Base-by-base conservation (phyloP, 2,113 vertebrate species). In the Gasterosteus nipponicus region DNA sequence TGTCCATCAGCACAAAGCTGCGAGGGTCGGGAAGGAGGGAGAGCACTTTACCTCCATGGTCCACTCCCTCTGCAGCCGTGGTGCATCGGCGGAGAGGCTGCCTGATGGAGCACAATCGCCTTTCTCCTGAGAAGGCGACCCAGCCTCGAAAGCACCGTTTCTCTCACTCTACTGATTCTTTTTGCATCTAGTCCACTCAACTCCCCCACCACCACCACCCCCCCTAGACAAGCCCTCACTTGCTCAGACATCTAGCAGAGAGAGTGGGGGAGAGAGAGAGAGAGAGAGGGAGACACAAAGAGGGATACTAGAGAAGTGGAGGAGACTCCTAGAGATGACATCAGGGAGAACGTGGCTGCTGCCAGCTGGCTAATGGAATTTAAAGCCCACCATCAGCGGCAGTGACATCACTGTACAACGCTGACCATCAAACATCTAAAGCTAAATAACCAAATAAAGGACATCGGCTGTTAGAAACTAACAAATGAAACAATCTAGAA, bases 11-110 rank as follows among this genome's bases (percentile, higher is more conserved):
- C 22, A 63, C 29, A 59, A 15, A 18, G 39, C 77, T 67, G 35
- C 49, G 47, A 38, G 47, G 29, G 42, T 10, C 51, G 67, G 73
- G 70, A 69, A 83, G 68, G 86, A 81, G 53, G 63, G 88, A 82
- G 62, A 81, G 70, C 79, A 90, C 82, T 90, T 90, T 93, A 94
- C 92, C 93, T 92, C 89, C 91, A 92, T 93, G 65, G 68, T 75
- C 65, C 66, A 67, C 79, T 85, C 71, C 79, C 62, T 87, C 73
- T 82, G 76, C 51, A 61, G 51, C 65, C 77, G 69, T 69, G 71
- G 76, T 82, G 86, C 84, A 92, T 90, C 85, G 72, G 69, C 16
- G 14, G 58, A 88, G 71, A 69, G 68, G 31, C 61, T 59, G 66
- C 46, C 69, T 26, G n/a, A 73, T 29, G 60, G 46, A 69, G 47